These are phyloP conservation scores for Aphodius sticticus DNA, from an alignment of 2,888 invertebrate species.

Conservation along the genomic window DNA sequence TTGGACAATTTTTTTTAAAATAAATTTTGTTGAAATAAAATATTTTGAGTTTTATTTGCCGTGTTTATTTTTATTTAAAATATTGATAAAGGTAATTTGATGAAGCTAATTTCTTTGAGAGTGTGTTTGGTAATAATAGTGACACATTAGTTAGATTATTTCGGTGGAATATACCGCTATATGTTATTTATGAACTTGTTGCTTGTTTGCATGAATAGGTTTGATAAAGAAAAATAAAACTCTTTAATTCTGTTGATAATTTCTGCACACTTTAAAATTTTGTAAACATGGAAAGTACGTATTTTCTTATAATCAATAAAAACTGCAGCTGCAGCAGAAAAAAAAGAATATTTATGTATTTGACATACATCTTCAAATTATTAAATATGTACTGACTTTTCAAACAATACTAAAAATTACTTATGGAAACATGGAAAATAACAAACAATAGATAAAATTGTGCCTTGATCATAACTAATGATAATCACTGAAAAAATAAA, in stretches of 20 bases:
- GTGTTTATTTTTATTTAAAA: background rate
- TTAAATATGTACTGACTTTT: too few species aligned
- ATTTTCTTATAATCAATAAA: background rate
- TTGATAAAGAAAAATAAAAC: background rate
- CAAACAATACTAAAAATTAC: too few species aligned
- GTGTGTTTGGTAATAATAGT: background rate
- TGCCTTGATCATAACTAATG: too few species aligned
- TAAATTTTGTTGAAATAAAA: background rate
- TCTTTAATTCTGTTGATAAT: background rate
- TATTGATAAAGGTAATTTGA: background rate
- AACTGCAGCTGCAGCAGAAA: background rate
- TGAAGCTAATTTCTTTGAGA: background rate
- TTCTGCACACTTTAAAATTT: background rate
- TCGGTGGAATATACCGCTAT: background rate
- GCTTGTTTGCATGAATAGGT: background rate
- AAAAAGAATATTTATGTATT: too few species aligned
- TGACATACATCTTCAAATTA: too few species aligned
- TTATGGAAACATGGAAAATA: too few species aligned
- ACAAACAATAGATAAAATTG: too few species aligned
- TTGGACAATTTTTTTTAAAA: background rate
- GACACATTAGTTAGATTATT: background rate
- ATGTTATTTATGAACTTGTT: background rate
- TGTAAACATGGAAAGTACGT: background rate
- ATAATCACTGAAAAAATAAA: too few species aligned
- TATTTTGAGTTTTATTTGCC: background rate